These are phyloP conservation scores for Adelognathus sp. DNA, from an alignment of 2,888 invertebrate species.

Conservation along the genomic window DNA sequence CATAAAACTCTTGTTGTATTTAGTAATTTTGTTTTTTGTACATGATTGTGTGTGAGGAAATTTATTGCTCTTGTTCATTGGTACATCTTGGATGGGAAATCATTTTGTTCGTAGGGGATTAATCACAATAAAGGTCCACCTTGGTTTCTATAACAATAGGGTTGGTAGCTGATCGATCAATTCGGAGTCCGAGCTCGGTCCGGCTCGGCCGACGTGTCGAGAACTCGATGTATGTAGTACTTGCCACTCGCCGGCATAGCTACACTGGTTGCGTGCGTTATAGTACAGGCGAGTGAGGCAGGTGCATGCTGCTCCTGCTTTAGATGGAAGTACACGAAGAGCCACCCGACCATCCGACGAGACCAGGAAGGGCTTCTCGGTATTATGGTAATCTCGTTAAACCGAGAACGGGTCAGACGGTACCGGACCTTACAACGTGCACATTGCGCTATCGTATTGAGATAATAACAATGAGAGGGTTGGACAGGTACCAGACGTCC, in stretches of 20 bases:
- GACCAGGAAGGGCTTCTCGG: slow-evolving; percentile 73
- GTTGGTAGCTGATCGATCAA: slow-evolving; percentile 32
- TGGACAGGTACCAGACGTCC: slow-evolving; percentile 49
- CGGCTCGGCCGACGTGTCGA: slow-evolving; percentile 21
- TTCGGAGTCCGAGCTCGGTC: slow-evolving; percentile 24
- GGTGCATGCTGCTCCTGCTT: slow-evolving; percentile 30
- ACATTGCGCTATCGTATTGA: slow-evolving; percentile 74
- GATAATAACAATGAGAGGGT: slow-evolving; percentile 75
- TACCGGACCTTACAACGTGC: slow-evolving; percentile 69
- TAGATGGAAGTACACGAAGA: slow-evolving; percentile 32
- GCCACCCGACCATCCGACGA: slow-evolving; percentile 67
- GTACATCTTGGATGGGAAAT: too few relatives aligned
- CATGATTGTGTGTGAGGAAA: too few relatives aligned
- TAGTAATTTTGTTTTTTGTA: too few relatives aligned
- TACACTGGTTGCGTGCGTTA: neutral
- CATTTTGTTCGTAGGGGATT: too few relatives aligned
- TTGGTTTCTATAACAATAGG: neutral
- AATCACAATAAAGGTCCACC: too few relatives aligned
- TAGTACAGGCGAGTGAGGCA: neutral
- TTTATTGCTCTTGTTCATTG: too few relatives aligned
- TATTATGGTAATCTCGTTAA: slow-evolving; percentile 79
- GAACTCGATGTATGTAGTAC: neutral
- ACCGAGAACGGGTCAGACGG: slow-evolving; percentile 76
- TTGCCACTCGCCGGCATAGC: neutral
- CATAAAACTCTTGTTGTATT: too few relatives aligned